Evolutionary conservation across 2,888 invertebrate species (phyloP).

Genomic region (Tipula unca): DNA sequence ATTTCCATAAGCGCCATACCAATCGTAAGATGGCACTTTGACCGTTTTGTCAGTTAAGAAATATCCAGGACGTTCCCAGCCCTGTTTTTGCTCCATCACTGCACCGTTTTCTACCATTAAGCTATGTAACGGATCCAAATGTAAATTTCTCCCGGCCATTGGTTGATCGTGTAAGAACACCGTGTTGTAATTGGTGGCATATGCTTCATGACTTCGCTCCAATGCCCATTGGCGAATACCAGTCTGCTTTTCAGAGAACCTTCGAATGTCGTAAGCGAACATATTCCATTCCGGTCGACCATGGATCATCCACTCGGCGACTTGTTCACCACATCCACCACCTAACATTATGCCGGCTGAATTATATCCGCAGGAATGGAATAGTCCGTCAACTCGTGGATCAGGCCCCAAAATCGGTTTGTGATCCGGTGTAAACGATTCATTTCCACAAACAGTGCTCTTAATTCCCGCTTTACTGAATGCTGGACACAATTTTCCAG

Average conservation of each 20-base stretch:
- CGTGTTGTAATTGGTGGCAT: constrained; percentile 74
- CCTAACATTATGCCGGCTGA: constrained; percentile 89
- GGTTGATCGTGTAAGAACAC: constrained; percentile 79
- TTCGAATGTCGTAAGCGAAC: constrained; percentile 77
- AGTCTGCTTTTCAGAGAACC: constrained; percentile 67
- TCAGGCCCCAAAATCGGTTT: constrained; percentile 79
- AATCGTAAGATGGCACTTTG: constrained; percentile 68
- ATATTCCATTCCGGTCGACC: constrained; percentile 79
- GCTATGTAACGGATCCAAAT: constrained; percentile 56
- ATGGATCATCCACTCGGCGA: constrained; percentile 74
- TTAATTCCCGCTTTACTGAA: constrained; percentile 69
- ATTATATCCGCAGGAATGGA: constrained; percentile 82
- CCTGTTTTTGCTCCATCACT: constrained; percentile 74
- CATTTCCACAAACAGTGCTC: constrained; percentile 82
- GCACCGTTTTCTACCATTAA: constrained; percentile 63
- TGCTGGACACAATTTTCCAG: constrained; percentile 64
- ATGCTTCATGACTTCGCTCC: constrained; percentile 80
- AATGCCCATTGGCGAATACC: constrained; percentile 64
- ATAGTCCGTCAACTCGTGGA: constrained; percentile 57
- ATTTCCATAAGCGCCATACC: constrained; percentile 73
- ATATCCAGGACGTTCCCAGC: constrained; percentile 86
- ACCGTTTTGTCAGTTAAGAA: constrained; percentile 48
- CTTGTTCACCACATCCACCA: constrained; percentile 76
- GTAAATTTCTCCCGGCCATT: constrained; percentile 66
- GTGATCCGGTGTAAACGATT: constrained; percentile 88